These are phyloP conservation scores for Corythoichthys haematopterus DNA, from an alignment of 2,113 vertebrate species.

Conservation along the genomic window DNA sequence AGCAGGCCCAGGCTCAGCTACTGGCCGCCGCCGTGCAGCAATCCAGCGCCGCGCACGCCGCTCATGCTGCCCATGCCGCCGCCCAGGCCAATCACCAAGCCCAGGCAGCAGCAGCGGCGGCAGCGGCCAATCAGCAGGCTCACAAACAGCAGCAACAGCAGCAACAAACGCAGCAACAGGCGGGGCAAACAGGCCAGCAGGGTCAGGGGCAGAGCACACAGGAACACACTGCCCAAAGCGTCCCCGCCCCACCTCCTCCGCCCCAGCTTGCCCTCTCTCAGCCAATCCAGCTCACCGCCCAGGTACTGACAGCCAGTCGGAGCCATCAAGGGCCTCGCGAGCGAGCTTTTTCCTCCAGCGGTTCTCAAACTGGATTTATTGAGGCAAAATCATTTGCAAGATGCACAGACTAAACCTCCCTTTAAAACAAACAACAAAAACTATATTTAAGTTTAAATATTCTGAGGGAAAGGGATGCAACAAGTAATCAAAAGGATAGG, in stretches of 20 bases:
- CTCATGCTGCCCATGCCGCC: conserved; percentile 66
- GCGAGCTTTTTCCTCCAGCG: not conserved
- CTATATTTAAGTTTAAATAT: too few species aligned
- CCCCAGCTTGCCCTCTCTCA: conserved; percentile 86
- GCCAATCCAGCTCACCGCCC: conserved; percentile 91
- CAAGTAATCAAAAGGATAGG: too few species aligned
- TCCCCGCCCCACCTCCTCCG: conserved; percentile 77
- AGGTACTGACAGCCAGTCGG: conserved; percentile 74
- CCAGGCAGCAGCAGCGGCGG: conserved; percentile 65
- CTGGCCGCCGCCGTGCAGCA: conserved; percentile 83
- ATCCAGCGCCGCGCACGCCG: conserved; percentile 70
- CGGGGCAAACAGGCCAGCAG: conserved; percentile 60
- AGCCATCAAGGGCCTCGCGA: not conserved
- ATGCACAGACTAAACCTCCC: not conserved
- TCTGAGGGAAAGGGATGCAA: too few species aligned
- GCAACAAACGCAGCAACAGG: conserved; percentile 58
- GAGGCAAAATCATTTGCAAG: not conserved
- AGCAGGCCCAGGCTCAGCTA: conserved; percentile 87
- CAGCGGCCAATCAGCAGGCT: conserved; percentile 71
- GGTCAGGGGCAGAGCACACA: conserved; percentile 72
- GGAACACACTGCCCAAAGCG: conserved; percentile 68
- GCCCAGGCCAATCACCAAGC: conserved; percentile 73
- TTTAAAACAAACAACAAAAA: too few species aligned
- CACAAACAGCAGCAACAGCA: conserved; percentile 60
- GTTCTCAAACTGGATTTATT: not conserved